phyloP scores from a whole-genome alignment of 2,888 invertebrate species.

The Cheilosia urbana region DNA sequence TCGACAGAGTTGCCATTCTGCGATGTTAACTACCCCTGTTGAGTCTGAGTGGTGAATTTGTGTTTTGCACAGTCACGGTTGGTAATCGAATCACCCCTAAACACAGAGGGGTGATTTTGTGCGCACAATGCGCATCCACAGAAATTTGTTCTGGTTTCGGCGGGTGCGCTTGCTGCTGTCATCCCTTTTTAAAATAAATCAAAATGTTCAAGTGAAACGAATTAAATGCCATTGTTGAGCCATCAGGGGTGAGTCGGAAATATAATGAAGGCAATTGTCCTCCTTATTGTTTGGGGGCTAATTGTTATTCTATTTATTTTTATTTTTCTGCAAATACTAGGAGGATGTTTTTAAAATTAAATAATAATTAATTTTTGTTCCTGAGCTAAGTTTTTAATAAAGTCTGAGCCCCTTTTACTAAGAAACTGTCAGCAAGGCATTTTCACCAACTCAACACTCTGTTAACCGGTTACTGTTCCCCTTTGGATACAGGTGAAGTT shows the following conservation, averaged over 20 bases:
- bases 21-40: conserved; percentile 32
- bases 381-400: neutral
- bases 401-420: no score
- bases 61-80: conserved; percentile 67
- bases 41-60: conserved; percentile 53
- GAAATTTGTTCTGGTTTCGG: conserved; percentile 66
- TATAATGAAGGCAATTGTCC: conserved; percentile 32
- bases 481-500: neutral
- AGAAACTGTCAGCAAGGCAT: neutral
- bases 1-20: conserved; percentile 51
- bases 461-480: conserved; percentile 28
- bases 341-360: neutral
- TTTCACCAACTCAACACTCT: neutral
- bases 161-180: conserved; percentile 33
- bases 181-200: conserved; percentile 70
- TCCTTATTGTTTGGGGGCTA: conserved; percentile 12
- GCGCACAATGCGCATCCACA: conserved; percentile 45
- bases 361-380: conserved; percentile 34
- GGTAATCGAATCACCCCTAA: conserved; percentile 39
- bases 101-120: conserved; percentile 53
- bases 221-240: conserved; percentile 60
- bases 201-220: conserved; percentile 67
- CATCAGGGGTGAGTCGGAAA: conserved; percentile 15
- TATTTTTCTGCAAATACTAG: conserved; percentile 42
- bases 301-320: conserved; percentile 1